Base-by-base conservation (phyloP, 2,888 invertebrate genomes). In the Yponomeuta malinellus region DNA sequence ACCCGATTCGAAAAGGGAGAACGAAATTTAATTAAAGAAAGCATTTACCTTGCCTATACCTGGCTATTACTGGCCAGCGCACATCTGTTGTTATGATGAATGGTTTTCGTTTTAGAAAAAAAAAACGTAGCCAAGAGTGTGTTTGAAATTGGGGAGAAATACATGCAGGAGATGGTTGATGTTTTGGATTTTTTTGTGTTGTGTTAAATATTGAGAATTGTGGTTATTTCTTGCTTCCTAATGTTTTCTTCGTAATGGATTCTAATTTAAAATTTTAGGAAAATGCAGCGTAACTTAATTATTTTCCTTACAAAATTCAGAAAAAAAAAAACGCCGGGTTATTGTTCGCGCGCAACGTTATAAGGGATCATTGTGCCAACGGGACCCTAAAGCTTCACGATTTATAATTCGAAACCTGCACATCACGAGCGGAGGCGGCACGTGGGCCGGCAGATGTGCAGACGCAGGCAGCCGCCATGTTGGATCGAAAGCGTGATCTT, bases 361-460 rank as follows among this genome's bases (percentile, higher is more conserved):
- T 59, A 59, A 59, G 52, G 52, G 52, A 4, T 59, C 52, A 59
- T 59, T 59, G 52, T 59, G 52, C 52, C 52, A 15, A 59, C 15
- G 15, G 52, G 52, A 59, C 52, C 52, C 52, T 15, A 59, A 59
- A 15, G 52, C 15, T 15, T 59, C 15, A 59, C 52, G 70, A 74
- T 76, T 81, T 81, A 78, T 78, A 78, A 81, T 81, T 82, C 83
- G 85, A 87, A 86, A 84, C 83, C 83, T 84, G 85, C 85, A 83
- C 86, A 63, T 68, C 33, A 52, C 78, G 81, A 59, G 85, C 84
- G 88, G 81, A 77, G 85, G 86, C 80, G 87, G 89, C 91, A 92
- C 91, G 91, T 92, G 91, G 91, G 91, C 77, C 75, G 90, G 85
- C 90, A 92, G 90, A 91, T 91, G 91, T 84, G 87, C 85, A 76